Evolutionary conservation across 1,140 invertebrate genomes (phyloP), one percentile per base, ranked within the genome.

Genomic region (Anoplolepis gracilipes): DNA sequence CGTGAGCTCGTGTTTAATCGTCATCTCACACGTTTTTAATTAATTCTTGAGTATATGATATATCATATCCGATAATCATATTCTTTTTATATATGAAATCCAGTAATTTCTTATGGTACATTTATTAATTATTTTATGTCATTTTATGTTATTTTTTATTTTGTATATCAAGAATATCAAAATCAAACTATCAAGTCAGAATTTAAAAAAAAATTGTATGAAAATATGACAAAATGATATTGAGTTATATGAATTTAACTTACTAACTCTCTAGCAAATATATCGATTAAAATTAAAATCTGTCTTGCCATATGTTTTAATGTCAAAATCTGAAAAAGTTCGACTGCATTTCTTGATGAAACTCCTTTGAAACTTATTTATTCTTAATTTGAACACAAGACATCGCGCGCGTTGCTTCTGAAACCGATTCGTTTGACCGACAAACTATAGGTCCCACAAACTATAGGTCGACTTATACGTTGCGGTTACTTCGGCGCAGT

Each of bases 41-140:
- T 67, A 19, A 69, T 65, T 30, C n/a, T 49, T 36, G 28, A 65
- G n/a, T 16, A n/a, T n/a, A n/a, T n/a, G n/a, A 46, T 77, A 10
- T 6, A 30, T 46, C 49, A 73, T 55, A 33, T 73, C 2, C 1
- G 2, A 72, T 70, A 69, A 19, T 10, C 46, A 55, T n/a, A 73
- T 7, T 25, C 19, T 62, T 8, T 30, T 25, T n/a, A 62, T 7
- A 57, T 28, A 16, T n/a, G 10, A 25, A 28, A 13, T n/a, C 5
- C n/a, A 33, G 5, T 62, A 16, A 59, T 16, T n/a, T 39, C 13
- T 19, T 39, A 55, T 2, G 16, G 11, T 55, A 16, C 4, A 11
- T n/a, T 61, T 28, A 19, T 75, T 75, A 75, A 59, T 59, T 59
- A 53, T 72, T 28, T n/a, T n/a, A n/a, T n/a, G n/a, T n/a, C n/a